Conservation (phyloP, 1,140 invertebrate genomes). For the Drosophila eugracilis region DNA sequence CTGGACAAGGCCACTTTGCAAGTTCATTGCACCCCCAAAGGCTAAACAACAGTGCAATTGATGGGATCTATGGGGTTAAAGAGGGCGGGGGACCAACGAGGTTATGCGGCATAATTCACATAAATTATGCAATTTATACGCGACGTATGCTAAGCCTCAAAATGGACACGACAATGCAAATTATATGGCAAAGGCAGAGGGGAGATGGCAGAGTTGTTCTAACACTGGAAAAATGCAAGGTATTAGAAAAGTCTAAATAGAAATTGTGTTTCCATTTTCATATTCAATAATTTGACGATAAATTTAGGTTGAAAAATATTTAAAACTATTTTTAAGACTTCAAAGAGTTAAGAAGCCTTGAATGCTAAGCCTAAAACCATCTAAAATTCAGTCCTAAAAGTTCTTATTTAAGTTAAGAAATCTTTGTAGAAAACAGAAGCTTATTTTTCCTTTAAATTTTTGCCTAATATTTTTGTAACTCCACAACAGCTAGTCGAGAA, state of each 20-base stretch:
- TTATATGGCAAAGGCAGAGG: slow-evolving; percentile 35
- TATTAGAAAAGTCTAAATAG: too few relatives aligned
- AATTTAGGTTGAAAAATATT: too few relatives aligned
- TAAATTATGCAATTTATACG: slow-evolving; percentile 83
- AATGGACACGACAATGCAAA: slow-evolving; percentile 77
- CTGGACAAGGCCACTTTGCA: slow-evolving; percentile 75
- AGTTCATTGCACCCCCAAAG: slow-evolving; percentile 79
- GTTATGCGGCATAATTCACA: slow-evolving; percentile 81
- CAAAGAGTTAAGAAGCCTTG: too few relatives aligned
- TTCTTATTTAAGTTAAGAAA: too few relatives aligned
- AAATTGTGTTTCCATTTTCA: too few relatives aligned
- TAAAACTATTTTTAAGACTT: too few relatives aligned
- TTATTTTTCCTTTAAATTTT: too few relatives aligned
- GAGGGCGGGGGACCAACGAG: slow-evolving; percentile 25
- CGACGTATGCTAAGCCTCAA: slow-evolving; percentile 69
- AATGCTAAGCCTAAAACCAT: too few relatives aligned
- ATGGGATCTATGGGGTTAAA: slow-evolving; percentile 15
- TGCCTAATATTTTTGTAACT: too few relatives aligned
- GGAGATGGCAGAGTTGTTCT: not conserved
- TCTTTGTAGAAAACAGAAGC: not conserved
- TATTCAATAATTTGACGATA: too few relatives aligned
- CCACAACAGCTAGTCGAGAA: not conserved
- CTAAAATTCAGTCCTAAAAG: too few relatives aligned
- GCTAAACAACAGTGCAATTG: slow-evolving; percentile 42
- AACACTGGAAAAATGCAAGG: not conserved